Conservation (phyloP, 2,888 invertebrate species). For the Coelogynopora nodosa region DNA sequence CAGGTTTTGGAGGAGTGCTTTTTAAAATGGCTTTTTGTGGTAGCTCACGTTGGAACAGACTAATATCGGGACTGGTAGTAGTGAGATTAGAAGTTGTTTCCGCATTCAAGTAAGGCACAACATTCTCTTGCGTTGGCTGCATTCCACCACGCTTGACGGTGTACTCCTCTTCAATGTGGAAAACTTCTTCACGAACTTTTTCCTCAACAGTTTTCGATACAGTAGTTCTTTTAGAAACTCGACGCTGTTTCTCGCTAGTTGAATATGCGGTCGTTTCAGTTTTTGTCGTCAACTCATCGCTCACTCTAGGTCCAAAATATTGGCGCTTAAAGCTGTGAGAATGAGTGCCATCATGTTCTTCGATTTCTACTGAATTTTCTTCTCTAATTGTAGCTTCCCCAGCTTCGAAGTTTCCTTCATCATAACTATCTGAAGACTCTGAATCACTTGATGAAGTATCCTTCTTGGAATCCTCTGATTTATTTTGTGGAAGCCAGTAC, state of each 20-base stretch:
- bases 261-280: background rate
- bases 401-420: background rate
- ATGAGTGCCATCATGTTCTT: background rate
- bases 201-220: background rate
- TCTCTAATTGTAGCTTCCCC: background rate
- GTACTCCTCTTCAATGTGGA: background rate
- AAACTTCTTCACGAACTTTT: background rate
- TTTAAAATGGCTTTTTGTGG: too few species aligned
- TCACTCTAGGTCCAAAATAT: background rate
- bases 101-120: background rate
- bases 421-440: constrained; percentile 5
- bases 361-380: background rate
- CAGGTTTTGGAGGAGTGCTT: background rate
- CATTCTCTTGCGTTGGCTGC: background rate
- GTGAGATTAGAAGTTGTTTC: background rate
- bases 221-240: background rate
- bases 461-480: background rate
- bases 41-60: background rate
- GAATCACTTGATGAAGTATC: background rate
- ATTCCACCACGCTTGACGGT: background rate
- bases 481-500: background rate
- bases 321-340: background rate
- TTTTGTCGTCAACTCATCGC: background rate
- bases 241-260: background rate
- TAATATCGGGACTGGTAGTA: background rate